phyloP scores from a whole-genome alignment of 1,140 invertebrate genomes.

The Diuraphis noxia region DNA sequence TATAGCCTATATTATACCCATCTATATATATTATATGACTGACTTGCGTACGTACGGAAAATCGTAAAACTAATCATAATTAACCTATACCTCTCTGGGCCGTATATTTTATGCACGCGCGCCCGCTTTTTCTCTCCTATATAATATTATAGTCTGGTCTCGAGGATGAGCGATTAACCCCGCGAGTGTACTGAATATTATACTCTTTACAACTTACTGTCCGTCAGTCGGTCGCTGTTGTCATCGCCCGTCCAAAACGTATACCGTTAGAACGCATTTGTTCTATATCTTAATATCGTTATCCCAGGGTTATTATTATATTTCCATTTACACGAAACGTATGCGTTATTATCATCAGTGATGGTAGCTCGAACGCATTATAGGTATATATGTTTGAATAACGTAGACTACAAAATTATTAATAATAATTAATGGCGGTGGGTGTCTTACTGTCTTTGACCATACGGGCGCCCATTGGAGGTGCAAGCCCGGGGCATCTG shows the following conservation, averaged over 20 bases:
- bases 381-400: no score
- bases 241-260: not conserved
- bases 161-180: not conserved
- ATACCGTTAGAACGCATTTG: not conserved
- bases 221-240: not conserved
- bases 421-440: no score
- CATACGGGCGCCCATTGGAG: no score
- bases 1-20: not conserved
- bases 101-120: not conserved
- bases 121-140: not conserved
- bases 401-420: no score
- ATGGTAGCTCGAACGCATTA: no score
- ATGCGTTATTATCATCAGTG: no score
- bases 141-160: not conserved
- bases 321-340: not conserved
- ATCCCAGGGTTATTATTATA: not conserved
- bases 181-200: not conserved
- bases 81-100: not conserved
- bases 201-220: not conserved
- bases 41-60: not conserved
- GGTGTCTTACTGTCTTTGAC: no score
- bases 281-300: slow-evolving; percentile 18
- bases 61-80: slow-evolving; percentile 20
- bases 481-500: no score
- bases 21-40: not conserved